A percentile compares a stretch with the other conserved stretches of the same genome.
phyloP scores from a whole-genome alignment of 2,888 invertebrate genomes.

The Proisotoma minuta region DNA sequence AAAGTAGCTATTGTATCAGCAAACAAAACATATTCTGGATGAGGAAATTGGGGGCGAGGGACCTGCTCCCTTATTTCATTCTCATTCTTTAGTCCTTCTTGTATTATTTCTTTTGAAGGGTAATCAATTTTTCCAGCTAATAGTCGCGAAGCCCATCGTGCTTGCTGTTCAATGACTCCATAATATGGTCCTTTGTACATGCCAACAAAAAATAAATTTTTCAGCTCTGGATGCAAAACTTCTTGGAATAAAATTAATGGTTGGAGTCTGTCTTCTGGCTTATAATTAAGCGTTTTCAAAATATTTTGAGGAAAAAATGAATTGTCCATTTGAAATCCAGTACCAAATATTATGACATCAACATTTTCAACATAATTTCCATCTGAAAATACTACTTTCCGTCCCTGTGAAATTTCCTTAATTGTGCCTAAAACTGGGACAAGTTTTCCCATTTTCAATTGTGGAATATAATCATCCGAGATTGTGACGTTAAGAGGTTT shows the following conservation, averaged over 20 bases:
- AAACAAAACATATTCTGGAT: slow-evolving; percentile 14
- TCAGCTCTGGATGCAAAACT: slow-evolving; percentile 5
- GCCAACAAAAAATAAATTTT: slow-evolving; percentile 13
- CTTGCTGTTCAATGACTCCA: slow-evolving; percentile 14
- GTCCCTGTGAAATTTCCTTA: background rate
- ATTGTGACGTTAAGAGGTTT: background rate
- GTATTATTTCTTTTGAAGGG: background rate
- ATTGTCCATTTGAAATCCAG: slow-evolving; percentile 10
- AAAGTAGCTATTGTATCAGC: slow-evolving; percentile 7
- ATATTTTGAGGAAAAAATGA: slow-evolving; percentile 2
- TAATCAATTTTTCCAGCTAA: background rate
- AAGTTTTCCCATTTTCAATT: background rate
- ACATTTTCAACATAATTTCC: background rate
- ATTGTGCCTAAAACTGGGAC: background rate
- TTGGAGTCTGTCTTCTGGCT: slow-evolving; percentile 3
- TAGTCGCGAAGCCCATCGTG: slow-evolving; percentile 9
- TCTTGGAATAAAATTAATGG: slow-evolving; percentile 6
- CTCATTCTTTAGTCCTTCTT: slow-evolving; percentile 6
- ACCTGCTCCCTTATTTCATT: slow-evolving; percentile 3
- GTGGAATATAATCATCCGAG: background rate
- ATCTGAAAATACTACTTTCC: slow-evolving; percentile 2
- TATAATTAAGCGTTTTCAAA: background rate
- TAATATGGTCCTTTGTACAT: slow-evolving; percentile 20
- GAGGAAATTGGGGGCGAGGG: slow-evolving; percentile 18
- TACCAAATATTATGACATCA: slow-evolving; percentile 13